Percentiles rank a stretch among this genome's conserved stretches.
Evolutionary conservation across 2,888 invertebrate genomes (phyloP).

Genomic region (Lamellibrachia columna): DNA sequence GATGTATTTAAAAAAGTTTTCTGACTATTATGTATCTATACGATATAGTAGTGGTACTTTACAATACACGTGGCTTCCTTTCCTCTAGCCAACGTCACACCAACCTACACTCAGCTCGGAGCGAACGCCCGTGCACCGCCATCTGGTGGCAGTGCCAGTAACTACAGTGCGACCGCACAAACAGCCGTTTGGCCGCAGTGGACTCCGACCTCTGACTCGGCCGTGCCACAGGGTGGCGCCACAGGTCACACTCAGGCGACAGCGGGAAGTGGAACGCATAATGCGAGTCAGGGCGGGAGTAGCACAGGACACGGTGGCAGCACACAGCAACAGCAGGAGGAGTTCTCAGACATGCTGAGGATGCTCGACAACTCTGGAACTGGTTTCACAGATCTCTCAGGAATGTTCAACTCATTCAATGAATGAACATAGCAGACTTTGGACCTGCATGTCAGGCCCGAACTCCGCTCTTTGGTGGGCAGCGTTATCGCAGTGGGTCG

Average conservation of each 20-base stretch:
- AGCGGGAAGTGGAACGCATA: slow-evolving; percentile 34
- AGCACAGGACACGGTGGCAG: slow-evolving; percentile 28
- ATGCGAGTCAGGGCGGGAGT: slow-evolving; percentile 29
- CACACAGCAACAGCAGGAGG: slow-evolving; percentile 43
- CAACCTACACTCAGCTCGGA: slow-evolving; percentile 79
- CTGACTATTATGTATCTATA: no score
- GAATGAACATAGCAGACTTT: not conserved
- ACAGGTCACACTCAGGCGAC: slow-evolving; percentile 23
- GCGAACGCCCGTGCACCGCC: slow-evolving; percentile 21
- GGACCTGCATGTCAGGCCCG: no score
- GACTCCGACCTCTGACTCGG: slow-evolving; percentile 28
- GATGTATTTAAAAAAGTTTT: no score
- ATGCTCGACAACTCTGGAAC: slow-evolving; percentile 58
- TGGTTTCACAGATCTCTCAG: slow-evolving; percentile 58
- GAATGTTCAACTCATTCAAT: slow-evolving; percentile 42
- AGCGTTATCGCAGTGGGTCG: no score
- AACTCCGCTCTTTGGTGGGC: no score
- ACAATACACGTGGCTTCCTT: not conserved
- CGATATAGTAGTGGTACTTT: no score
- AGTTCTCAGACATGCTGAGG: slow-evolving; percentile 60
- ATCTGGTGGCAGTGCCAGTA: slow-evolving; percentile 13
- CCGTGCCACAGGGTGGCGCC: not conserved
- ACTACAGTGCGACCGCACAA: slow-evolving; percentile 31
- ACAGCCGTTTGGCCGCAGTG: slow-evolving; percentile 47
- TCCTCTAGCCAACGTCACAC: slow-evolving; percentile 70